These are phyloP conservation scores for Tenodera sinensis DNA, from an alignment of 2,888 invertebrate genomes.

Conservation along the genomic window DNA sequence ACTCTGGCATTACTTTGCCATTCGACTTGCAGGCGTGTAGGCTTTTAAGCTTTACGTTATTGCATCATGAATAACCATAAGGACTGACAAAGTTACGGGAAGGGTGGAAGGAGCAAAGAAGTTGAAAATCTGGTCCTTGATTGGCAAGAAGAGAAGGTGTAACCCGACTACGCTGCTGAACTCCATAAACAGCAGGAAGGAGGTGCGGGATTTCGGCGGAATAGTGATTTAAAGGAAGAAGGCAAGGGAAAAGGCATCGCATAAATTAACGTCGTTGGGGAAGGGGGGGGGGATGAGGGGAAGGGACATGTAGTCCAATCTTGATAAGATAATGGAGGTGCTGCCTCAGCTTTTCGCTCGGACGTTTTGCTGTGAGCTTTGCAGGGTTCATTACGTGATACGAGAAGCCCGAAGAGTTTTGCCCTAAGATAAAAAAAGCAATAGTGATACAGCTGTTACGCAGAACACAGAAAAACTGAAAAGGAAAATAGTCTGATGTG, in stretches of 20 bases:
- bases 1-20: background rate
- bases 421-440: too few relatives aligned
- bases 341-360: background rate
- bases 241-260: background rate
- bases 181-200: background rate
- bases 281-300: background rate
- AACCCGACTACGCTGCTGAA: background rate
- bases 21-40: slow-evolving; percentile 8
- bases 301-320: background rate
- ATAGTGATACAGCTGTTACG: too few relatives aligned
- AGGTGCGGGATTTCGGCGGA: background rate
- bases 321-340: background rate
- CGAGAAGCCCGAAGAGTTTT: background rate
- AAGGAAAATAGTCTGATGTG: too few relatives aligned
- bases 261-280: background rate
- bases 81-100: slow-evolving; percentile 23
- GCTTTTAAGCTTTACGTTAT: slow-evolving; percentile 22
- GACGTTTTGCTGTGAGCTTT: background rate
- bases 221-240: too few relatives aligned
- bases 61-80: slow-evolving; percentile 31
- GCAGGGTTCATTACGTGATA: background rate
- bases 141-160: background rate
- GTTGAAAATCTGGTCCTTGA: slow-evolving; percentile 8
- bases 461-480: too few relatives aligned
- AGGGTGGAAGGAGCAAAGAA: slow-evolving; percentile 8